These are phyloP conservation scores for Meloidogyne exigua DNA, from an alignment of 1,140 invertebrate genomes.

Conservation along the genomic window DNA sequence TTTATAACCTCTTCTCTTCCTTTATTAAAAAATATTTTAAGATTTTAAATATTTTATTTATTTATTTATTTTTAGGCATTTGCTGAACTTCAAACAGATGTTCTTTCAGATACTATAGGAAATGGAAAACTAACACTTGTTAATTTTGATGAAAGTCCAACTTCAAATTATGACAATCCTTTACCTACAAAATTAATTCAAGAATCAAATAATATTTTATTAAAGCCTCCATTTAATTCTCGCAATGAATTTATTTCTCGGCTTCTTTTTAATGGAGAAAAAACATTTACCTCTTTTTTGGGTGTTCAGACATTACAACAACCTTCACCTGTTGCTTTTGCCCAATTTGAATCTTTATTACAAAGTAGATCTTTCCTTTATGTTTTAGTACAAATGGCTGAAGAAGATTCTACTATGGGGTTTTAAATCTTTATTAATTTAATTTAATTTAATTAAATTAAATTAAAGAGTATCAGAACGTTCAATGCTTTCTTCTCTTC, in stretches of 20 bases:
- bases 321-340: conserved; percentile 86
- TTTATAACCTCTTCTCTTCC: no score
- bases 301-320: conserved; percentile 10
- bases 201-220: neutral
- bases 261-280: conserved; percentile 88
- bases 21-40: no score
- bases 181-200: neutral
- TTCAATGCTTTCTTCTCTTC: conserved; percentile 85
- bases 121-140: conserved; percentile 69
- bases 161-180: neutral
- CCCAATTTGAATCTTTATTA: conserved; percentile 87
- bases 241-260: conserved; percentile 91
- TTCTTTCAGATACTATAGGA: conserved; percentile 95
- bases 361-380: conserved; percentile 89
- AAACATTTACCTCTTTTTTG: conserved; percentile 40
- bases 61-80: conserved; percentile 72
- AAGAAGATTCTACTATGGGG: conserved; percentile 75
- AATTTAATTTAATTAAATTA: neutral
- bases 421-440: neutral
- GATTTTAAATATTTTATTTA: conserved; percentile 1
- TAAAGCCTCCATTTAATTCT: neutral
- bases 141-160: neutral
- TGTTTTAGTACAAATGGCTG: conserved; percentile 86
- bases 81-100: conserved; percentile 96
- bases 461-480: conserved; percentile 84